Conservation (phyloP, 2,113 vertebrate genomes). For the Ophthalmolycus amberensis region DNA sequence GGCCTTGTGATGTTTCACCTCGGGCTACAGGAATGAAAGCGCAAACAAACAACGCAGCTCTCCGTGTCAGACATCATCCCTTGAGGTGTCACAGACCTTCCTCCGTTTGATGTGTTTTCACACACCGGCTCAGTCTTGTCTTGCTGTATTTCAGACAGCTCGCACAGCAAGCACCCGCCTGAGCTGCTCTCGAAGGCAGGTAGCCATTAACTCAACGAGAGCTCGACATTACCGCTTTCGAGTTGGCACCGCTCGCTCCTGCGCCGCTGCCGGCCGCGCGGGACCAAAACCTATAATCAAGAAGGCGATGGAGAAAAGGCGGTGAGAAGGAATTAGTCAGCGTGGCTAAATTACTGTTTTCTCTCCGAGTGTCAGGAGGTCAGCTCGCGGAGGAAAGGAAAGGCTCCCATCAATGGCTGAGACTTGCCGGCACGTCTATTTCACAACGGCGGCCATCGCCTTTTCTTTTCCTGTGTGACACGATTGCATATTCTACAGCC, state of each 20-base stretch:
- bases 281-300: conserved; percentile 53
- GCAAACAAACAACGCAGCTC: conserved; percentile 41
- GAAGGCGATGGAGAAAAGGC: conserved; percentile 41
- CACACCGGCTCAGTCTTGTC: too few relatives aligned
- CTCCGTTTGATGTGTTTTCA: not conserved
- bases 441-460: not conserved
- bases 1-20: conserved; percentile 59
- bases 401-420: not conserved
- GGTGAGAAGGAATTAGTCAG: conserved; percentile 61
- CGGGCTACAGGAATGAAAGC: conserved; percentile 67
- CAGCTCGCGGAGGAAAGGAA: not conserved
- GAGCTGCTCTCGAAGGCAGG: conserved; percentile 46
- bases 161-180: not conserved
- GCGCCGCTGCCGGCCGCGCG: not conserved
- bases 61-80: conserved; percentile 42
- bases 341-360: conserved; percentile 70
- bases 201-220: conserved; percentile 58
- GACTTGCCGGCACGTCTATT: not conserved
- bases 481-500: not conserved
- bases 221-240: conserved; percentile 38
- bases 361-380: conserved; percentile 34
- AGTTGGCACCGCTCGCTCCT: conserved; percentile 40
- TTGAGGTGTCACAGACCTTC: conserved; percentile 53
- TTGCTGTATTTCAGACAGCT: conserved; percentile 7
- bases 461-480: not conserved